Base-by-base conservation (phyloP, 2,888 invertebrate species). In the Doris montereyensis region DNA sequence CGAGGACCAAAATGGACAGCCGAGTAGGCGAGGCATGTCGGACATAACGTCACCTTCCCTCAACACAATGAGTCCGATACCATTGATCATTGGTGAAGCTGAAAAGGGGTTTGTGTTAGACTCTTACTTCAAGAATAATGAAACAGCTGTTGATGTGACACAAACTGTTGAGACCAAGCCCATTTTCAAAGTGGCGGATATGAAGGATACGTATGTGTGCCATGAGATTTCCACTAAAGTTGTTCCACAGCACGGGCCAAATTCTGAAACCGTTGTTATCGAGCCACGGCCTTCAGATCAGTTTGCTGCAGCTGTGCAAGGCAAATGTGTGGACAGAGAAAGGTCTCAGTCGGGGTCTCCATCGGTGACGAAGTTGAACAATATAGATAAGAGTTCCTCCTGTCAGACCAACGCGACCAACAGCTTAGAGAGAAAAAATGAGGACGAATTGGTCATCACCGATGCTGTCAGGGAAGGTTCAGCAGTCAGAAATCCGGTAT, bases 41-140 rank as follows among this genome's bases (percentile, higher is more conserved):
- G 80, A 78, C 3, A 76, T 80, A 34, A 67, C 76, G 0, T 76
- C 76, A 1, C 80, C 82, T 24, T 57, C 79, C 0, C 57, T 82
- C 24, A 80, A 76, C 34, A 80, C 52, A 24, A 82, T 82, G 82
- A 83, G 83, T 58, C 83, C 83, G 35, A 83, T 83, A 30, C 82
- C 83, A 24, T 41, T 75, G 24, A 76, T 4, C 58, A 80, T 78
- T 10, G 81, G 76, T n/a, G 77, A 52, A 60, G n/a, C n/a, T n/a
- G 81, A 80, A 34, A 76, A 81, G 62, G 78, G 78, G 17, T 32
- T 77, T 10, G 73, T 67, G 30, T 26, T 83, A 17, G 82, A 84
- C 73, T 82, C 84, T 13, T 82, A 81, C 52, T 81, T 67, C 52
- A 68, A 76, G 35, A 32, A 67, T 34, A 68, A 79, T 70, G 79